Evolutionary conservation across 2,888 invertebrate species (phyloP), one percentile per base, ranked within the genome.

Genomic region (Lochmaea capreae): DNA sequence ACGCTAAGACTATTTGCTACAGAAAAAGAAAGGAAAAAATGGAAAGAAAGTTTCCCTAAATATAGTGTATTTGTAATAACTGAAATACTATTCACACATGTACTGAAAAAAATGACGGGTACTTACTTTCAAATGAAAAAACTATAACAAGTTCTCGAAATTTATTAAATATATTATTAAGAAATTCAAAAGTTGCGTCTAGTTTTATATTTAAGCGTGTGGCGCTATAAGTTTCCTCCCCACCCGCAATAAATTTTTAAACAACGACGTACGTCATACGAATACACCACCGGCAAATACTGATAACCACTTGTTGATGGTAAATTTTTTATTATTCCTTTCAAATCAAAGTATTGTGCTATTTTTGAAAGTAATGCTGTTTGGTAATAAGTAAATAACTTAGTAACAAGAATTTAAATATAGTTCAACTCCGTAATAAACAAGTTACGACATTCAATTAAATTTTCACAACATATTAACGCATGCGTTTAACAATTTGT

Each of bases 401-500:
- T 68, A 18, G 68, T 68, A 68, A 68, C 68, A 68, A 68, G 5
- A 49, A 16, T 6, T 59, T 68, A 43, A 43, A 26, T 43, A 10
- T 42, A 39, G 46, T n/a, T 67, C 58, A 18, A 67, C 22, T 39
- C 33, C 49, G 11, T 52, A 68, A 68, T 46, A 68, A 67, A 72
- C 52, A 72, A 33, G 16, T 72, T 65, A n/a, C 65, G 65, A 65
- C 65, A 71, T 49, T 42, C 26, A 39, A 52, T 52, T n/a, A 14
- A 54, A 65, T 71, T 52, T 33, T 43, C 10, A 61, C 16, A 68
- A 42, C 57, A 61, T n/a, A 33, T 11, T 16, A 22, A 66, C 72
- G 72, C 72, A 72, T 72, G 72, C 72, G 72, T 67, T 49, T 22
- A 16, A 52, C 42, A 26, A 42, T 52, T 67, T 42, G 1, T 33